phyloP scores from a whole-genome alignment of 1,140 invertebrate genomes.

The Eupeodes corollae region DNA sequence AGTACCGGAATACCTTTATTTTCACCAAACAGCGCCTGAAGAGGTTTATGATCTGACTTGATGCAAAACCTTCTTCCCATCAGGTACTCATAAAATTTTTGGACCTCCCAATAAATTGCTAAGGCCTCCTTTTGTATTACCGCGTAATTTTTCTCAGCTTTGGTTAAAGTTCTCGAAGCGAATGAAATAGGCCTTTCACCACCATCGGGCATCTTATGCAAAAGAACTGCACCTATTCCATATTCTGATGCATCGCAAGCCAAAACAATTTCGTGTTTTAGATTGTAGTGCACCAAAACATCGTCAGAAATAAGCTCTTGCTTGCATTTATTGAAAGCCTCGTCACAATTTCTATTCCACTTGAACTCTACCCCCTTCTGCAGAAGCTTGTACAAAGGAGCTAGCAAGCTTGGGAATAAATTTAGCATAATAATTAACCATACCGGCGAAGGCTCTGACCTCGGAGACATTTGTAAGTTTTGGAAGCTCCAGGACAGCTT shows the following conservation, averaged over 20 bases:
- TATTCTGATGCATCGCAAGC: constrained; percentile 12
- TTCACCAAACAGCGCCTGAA: constrained; percentile 32
- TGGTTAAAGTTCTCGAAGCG: constrained; percentile 33
- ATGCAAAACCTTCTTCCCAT: constrained; percentile 37
- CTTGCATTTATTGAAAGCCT: constrained; percentile 16
- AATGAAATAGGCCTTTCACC: constrained; percentile 36
- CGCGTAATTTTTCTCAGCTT: constrained; percentile 36
- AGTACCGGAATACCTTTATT: constrained; percentile 25
- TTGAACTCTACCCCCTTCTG: constrained; percentile 12
- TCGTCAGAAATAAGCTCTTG: constrained; percentile 1
- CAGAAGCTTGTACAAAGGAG: constrained; percentile 11
- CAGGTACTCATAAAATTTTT: constrained; percentile 35
- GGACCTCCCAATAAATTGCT: constrained; percentile 32
- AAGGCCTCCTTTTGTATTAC: constrained; percentile 40
- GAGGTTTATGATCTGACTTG: constrained; percentile 39
- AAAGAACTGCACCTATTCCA: constrained; percentile 15
- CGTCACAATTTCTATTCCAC: constrained; percentile 13
- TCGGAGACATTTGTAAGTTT: constrained; percentile 14
- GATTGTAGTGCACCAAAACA: no score
- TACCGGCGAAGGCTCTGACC: constrained; percentile 17
- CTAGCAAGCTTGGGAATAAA: constrained; percentile 13
- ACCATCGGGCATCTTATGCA: constrained; percentile 25
- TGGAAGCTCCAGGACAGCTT: constrained; percentile 15
- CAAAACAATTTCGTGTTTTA: constrained; percentile 1
- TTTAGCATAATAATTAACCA: constrained; percentile 16